These are phyloP conservation scores for Prolemur simus DNA, from an alignment of 2,113 vertebrate species.

Conservation along the genomic window DNA sequence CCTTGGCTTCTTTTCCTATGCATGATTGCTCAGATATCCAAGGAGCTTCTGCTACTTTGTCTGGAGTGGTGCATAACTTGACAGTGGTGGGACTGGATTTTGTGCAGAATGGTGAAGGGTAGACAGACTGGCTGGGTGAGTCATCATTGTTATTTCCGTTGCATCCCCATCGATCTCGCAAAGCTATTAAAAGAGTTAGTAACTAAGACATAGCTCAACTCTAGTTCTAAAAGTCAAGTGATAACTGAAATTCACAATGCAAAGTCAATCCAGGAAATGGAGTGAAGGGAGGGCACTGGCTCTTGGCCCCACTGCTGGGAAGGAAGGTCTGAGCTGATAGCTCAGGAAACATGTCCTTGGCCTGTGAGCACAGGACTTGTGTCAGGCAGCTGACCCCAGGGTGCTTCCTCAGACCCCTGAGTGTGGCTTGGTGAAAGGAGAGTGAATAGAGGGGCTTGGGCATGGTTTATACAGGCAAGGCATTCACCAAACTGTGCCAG, in stretches of 20 bases:
- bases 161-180: background rate
- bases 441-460: background rate
- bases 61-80: background rate
- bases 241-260: conserved; percentile 31
- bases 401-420: background rate
- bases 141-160: conserved; percentile 58
- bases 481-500: background rate
- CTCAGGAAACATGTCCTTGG: background rate
- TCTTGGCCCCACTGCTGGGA: conserved; percentile 35
- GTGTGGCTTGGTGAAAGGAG: background rate
- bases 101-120: conserved; percentile 24
- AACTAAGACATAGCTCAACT: conserved; percentile 48
- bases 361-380: background rate
- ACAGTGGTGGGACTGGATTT: conserved; percentile 19
- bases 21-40: conserved; percentile 11
- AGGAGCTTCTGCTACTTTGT: background rate
- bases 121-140: conserved; percentile 23
- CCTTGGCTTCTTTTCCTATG: background rate
- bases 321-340: conserved; percentile 14
- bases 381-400: background rate
- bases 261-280: conserved; percentile 29
- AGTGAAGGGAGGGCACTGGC: background rate
- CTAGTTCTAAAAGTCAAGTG: conserved; percentile 42
- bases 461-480: background rate
- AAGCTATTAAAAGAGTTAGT: conserved; percentile 62